phyloP scores from a whole-genome alignment of 2,113 vertebrate species.

The Bothrops jararaca region DNA sequence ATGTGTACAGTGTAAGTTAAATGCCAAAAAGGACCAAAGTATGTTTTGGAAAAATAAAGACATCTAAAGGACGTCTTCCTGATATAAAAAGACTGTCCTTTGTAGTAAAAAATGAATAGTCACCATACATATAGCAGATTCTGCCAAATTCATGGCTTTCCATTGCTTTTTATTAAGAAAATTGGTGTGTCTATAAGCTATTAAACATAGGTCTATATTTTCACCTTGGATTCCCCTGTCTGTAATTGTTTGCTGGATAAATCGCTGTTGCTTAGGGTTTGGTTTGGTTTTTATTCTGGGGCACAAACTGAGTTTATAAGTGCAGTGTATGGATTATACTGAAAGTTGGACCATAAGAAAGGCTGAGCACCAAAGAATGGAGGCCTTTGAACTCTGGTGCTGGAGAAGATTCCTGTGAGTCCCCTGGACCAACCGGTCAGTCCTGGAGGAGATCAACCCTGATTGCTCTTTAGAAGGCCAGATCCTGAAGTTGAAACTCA shows the following conservation, averaged over 20 bases:
- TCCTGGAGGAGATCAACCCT: too few relatives aligned
- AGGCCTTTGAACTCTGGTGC: too few relatives aligned
- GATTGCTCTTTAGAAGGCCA: too few relatives aligned
- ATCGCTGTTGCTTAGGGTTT: background rate
- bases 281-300: background rate
- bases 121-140: background rate
- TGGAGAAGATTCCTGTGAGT: too few relatives aligned
- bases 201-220: background rate
- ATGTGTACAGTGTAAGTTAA: background rate
- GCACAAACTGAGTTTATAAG: background rate
- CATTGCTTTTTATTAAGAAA: background rate
- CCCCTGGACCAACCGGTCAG: too few relatives aligned
- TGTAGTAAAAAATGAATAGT: background rate
- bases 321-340: background rate
- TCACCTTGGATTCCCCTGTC: background rate
- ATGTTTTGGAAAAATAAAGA: background rate
- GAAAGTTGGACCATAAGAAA: too few relatives aligned
- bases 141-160: background rate
- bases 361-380: too few relatives aligned
- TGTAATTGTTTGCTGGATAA: background rate
- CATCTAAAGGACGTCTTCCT: background rate
- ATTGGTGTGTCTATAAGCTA: background rate
- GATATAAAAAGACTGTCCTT: background rate
- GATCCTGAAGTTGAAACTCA: too few relatives aligned
- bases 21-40: background rate